Evolutionary conservation across 2,797 vertebrate genomes (phyloP).

Genomic region (Ctenopoma kingsleyae): DNA sequence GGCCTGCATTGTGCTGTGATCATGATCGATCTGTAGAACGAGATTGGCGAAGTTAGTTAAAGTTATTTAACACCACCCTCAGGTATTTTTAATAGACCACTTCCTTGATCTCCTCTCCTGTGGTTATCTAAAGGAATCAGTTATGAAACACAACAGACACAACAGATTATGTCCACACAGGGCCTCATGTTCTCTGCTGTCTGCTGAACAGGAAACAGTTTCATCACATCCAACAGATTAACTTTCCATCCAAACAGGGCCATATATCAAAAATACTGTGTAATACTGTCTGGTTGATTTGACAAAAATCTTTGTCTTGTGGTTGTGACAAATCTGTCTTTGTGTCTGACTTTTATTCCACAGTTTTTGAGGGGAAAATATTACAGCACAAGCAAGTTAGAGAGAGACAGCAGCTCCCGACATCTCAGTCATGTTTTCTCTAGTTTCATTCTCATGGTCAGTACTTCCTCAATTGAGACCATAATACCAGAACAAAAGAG

Average conservation of each 20-base stretch:
- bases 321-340: background rate
- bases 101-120: conserved; percentile 8
- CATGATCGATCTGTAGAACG: conserved; percentile 10
- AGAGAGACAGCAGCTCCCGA: conserved; percentile 3
- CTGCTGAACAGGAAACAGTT: conserved; percentile 39
- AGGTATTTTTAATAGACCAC: conserved; percentile 14
- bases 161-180: conserved; percentile 1
- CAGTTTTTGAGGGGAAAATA: too few relatives aligned
- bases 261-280: background rate
- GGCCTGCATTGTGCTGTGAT: conserved; percentile 42
- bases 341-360: background rate
- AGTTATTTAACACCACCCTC: conserved; percentile 1
- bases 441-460: conserved; percentile 74
- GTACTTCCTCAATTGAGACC: conserved; percentile 80
- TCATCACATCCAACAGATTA: conserved; percentile 51
- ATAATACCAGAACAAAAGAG: conserved; percentile 77
- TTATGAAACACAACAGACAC: conserved; percentile 26
- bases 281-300: background rate
- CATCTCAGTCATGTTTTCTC: conserved; percentile 50
- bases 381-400: conserved; percentile 17
- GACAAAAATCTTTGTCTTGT: background rate
- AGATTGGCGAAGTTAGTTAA: conserved; percentile 32
- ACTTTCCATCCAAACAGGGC: conserved; percentile 37
- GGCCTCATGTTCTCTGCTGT: conserved; percentile 16
- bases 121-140: conserved; percentile 3